Evolutionary conservation across 2,113 vertebrate genomes (phyloP).

Genomic region (Austrofundulus limnaeus): DNA sequence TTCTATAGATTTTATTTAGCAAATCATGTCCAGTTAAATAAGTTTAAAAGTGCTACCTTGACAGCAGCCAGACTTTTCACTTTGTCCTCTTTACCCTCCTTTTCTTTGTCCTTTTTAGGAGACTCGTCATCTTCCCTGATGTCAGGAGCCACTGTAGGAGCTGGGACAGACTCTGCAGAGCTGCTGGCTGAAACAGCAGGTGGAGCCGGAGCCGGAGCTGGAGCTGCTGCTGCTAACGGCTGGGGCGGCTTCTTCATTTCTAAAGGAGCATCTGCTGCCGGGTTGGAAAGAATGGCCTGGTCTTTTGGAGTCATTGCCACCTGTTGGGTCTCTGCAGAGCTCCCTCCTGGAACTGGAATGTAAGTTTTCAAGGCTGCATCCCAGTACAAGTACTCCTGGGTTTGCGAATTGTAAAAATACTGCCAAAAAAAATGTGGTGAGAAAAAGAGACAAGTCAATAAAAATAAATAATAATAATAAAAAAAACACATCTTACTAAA

Average conservation of each 20-base stretch:
- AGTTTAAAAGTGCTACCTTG: slow-evolving; percentile 65
- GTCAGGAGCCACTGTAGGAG: slow-evolving; percentile 36
- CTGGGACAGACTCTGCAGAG: slow-evolving; percentile 13
- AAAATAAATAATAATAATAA: neutral
- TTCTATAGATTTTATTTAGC: neutral
- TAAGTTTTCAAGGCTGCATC: slow-evolving; percentile 76
- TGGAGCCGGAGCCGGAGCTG: neutral
- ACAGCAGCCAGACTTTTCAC: slow-evolving; percentile 80
- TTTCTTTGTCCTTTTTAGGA: slow-evolving; percentile 73
- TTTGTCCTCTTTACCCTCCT: slow-evolving; percentile 78
- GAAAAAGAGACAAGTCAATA: neutral
- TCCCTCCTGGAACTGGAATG: slow-evolving; percentile 76
- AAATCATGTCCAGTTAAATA: neutral
- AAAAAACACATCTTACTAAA: too few species aligned
- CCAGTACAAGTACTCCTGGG: slow-evolving; percentile 84
- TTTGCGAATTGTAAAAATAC: slow-evolving; percentile 85
- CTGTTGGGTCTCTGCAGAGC: slow-evolving; percentile 51
- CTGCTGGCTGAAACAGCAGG: neutral
- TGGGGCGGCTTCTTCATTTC: slow-evolving; percentile 60
- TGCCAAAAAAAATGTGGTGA: slow-evolving; percentile 29
- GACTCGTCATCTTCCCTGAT: slow-evolving; percentile 74
- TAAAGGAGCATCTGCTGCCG: slow-evolving; percentile 71
- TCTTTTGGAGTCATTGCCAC: slow-evolving; percentile 65
- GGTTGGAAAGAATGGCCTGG: slow-evolving; percentile 72
- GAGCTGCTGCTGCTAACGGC: neutral